Conservation (phyloP, 2,113 vertebrate genomes). For the Camelus bactrianus region DNA sequence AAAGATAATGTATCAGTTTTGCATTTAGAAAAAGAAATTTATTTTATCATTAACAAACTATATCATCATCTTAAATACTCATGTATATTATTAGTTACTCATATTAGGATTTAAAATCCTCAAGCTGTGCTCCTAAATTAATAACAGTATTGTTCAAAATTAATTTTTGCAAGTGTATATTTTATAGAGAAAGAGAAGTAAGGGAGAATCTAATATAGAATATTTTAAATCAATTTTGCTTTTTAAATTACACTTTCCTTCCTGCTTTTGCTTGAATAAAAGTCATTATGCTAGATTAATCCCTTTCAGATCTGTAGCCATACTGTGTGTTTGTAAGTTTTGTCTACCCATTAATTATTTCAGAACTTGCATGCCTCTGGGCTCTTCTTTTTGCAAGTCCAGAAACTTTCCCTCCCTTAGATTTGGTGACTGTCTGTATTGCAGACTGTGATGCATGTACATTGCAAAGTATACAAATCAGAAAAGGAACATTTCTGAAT, state of each 20-base stretch:
- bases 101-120: background rate
- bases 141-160: background rate
- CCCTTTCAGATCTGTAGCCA: background rate
- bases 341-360: background rate
- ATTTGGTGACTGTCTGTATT: background rate
- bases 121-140: background rate
- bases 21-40: constrained; percentile 13
- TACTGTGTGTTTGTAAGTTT: background rate
- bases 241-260: background rate
- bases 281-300: background rate
- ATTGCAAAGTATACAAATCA: background rate
- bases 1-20: background rate
- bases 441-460: background rate
- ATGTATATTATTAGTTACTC: background rate
- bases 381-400: background rate
- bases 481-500: constrained; percentile 1
- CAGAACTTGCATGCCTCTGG: background rate
- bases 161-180: background rate
- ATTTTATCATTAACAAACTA: constrained; percentile 1
- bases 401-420: background rate
- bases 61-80: background rate
- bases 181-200: background rate
- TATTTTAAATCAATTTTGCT: background rate
- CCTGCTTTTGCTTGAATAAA: background rate
- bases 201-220: background rate